These are phyloP conservation scores for Arothron firmamentum DNA, from an alignment of 2,113 vertebrate species.

Conservation along the genomic window DNA sequence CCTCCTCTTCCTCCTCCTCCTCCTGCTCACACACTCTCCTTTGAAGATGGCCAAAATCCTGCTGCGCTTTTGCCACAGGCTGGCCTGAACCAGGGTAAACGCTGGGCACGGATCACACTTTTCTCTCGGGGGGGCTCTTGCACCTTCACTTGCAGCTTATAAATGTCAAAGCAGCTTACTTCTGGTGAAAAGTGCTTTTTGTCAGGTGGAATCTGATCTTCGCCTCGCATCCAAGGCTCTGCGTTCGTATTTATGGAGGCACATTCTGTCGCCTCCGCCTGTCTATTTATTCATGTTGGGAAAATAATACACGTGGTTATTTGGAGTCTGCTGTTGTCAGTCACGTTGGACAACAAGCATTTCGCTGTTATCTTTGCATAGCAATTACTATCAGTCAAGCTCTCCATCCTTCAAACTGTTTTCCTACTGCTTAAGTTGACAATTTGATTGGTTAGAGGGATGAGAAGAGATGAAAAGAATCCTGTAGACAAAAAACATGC, in stretches of 20 bases:
- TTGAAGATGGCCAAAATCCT: constrained; percentile 44
- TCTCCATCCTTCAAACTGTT: no score
- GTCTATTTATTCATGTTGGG: constrained; percentile 46
- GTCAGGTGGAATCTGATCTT: constrained; percentile 8
- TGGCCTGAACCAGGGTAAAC: constrained; percentile 21
- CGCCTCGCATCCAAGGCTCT: constrained; percentile 9
- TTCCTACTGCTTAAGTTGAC: no score
- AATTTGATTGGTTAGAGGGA: no score
- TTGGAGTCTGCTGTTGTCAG: constrained; percentile 18
- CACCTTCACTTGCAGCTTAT: constrained; percentile 24
- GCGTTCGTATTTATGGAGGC: constrained; percentile 37
- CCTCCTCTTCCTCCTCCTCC: constrained; percentile 37
- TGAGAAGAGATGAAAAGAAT: no score
- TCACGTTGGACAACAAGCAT: constrained; percentile 7
- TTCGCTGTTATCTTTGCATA: background rate
- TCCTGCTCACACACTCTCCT: constrained; percentile 26
- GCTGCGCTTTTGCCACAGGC: constrained; percentile 49
- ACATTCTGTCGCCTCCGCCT: constrained; percentile 42
- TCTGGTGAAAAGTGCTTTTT: constrained; percentile 8
- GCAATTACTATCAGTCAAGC: no score
- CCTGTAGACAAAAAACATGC: no score
- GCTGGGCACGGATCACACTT: constrained; percentile 40
- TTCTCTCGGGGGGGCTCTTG: background rate
- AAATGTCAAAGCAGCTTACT: constrained; percentile 15
- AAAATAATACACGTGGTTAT: constrained; percentile 42